Conservation (phyloP, 2,888 invertebrate species). For the Acholoe squamosa region DNA sequence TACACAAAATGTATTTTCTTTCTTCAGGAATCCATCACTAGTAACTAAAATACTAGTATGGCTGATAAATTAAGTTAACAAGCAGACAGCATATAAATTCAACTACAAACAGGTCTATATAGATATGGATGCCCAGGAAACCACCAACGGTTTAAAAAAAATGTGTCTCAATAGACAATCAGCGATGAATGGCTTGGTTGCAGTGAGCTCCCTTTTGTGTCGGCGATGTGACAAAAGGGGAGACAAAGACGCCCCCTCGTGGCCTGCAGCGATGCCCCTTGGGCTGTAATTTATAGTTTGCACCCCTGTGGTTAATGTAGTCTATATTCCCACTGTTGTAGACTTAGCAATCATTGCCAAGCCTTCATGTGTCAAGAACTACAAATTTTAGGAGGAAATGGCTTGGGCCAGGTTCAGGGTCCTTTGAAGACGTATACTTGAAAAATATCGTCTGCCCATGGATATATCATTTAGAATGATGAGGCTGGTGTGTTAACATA, state of each 20-base stretch:
- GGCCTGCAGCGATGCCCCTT: neutral
- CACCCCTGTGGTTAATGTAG: neutral
- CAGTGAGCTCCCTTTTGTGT: neutral
- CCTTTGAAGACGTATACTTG: too few species aligned
- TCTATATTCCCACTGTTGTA: neutral
- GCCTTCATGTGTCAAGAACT: too few species aligned
- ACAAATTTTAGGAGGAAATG: too few species aligned
- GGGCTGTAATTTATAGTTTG: slow-evolving; percentile 35
- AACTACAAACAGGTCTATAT: neutral
- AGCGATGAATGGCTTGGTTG: neutral
- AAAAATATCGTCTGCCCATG: too few species aligned
- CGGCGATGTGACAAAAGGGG: neutral
- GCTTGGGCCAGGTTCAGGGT: too few species aligned
- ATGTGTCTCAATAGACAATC: neutral
- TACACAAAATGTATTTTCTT: too few species aligned
- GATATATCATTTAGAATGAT: too few species aligned
- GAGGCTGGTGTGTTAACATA: too few species aligned
- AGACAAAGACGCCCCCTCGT: slow-evolving; percentile 1
- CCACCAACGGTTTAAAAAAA: neutral
- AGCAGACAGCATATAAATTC: too few species aligned
- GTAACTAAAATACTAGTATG: too few species aligned
- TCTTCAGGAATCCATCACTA: too few species aligned
- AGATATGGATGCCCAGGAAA: neutral
- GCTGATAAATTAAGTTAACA: too few species aligned
- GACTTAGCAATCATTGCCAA: neutral